Percentiles rank a stretch among this genome's conserved stretches.
phyloP scores from a whole-genome alignment of 2,888 invertebrate species.

The Unio pictorum region DNA sequence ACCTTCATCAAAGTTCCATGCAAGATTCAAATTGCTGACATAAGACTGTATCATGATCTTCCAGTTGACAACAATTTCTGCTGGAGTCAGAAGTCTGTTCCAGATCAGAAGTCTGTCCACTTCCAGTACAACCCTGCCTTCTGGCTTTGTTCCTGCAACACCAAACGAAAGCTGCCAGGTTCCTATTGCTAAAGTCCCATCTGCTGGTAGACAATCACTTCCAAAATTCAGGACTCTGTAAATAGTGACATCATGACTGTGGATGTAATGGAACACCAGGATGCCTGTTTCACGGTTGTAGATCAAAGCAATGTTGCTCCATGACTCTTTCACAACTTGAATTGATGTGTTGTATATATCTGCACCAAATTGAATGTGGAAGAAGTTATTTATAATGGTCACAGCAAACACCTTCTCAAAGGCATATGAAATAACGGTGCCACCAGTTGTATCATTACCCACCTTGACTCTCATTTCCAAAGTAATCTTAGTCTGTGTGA shows the following conservation, averaged over 20 bases:
- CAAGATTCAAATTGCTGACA: slow-evolving; percentile 8
- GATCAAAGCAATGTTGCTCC: slow-evolving; percentile 34
- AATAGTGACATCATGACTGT: background rate
- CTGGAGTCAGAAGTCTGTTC: slow-evolving; percentile 14
- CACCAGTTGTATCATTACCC: slow-evolving; percentile 4
- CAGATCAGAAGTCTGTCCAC: slow-evolving; percentile 28
- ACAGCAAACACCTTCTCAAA: slow-evolving; percentile 22
- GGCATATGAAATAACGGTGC: slow-evolving; percentile 20
- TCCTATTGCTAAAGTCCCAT: slow-evolving; percentile 44
- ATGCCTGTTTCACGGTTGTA: slow-evolving; percentile 22
- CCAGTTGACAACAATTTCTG: slow-evolving; percentile 20
- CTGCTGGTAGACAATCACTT: slow-evolving; percentile 23
- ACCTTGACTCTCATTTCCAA: slow-evolving; percentile 15
- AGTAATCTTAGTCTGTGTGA: slow-evolving; percentile 9
- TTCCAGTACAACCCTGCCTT: slow-evolving; percentile 26
- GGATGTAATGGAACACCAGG: slow-evolving; percentile 23
- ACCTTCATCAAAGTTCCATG: slow-evolving; percentile 34
- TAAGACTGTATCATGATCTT: slow-evolving; percentile 3
- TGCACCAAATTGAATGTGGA: slow-evolving; percentile 18
- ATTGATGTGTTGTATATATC: slow-evolving; percentile 11
- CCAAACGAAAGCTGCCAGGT: slow-evolving; percentile 28
- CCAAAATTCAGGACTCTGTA: slow-evolving; percentile 17
- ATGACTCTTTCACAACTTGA: slow-evolving; percentile 19
- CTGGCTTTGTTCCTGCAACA: slow-evolving; percentile 14
- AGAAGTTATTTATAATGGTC: slow-evolving; percentile 16